Evolutionary conservation across 2,113 vertebrate species (phyloP).

Genomic region (Dryoscopus gambensis): DNA sequence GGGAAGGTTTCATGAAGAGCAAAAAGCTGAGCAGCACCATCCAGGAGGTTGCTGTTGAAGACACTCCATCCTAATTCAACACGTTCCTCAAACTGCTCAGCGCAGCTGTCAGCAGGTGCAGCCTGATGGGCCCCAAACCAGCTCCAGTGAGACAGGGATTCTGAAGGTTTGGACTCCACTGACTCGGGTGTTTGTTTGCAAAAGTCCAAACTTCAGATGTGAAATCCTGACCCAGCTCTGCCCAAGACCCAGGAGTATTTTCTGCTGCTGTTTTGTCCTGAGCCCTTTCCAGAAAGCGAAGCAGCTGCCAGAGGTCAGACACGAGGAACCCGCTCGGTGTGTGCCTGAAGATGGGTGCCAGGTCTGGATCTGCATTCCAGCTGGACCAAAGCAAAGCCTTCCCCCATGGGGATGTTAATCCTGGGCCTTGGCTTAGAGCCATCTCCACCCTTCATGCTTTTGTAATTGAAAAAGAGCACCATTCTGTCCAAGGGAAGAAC

Average conservation of each 20-base stretch:
- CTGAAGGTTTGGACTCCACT: not conserved
- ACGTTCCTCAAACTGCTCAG: not conserved
- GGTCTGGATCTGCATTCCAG: not conserved
- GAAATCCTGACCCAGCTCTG: not conserved
- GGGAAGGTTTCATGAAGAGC: not conserved
- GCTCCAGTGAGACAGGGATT: not conserved
- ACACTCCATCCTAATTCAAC: not conserved
- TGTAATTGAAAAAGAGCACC: not conserved
- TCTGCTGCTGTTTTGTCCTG: not conserved
- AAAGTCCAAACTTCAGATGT: not conserved
- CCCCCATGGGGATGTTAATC: not conserved
- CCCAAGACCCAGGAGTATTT: not conserved
- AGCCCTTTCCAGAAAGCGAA: not conserved
- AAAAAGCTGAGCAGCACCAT: not conserved
- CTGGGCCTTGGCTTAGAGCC: not conserved
- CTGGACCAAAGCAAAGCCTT: not conserved
- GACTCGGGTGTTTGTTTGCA: not conserved
- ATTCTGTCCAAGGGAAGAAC: not conserved
- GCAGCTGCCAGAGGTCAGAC: conserved; percentile 21
- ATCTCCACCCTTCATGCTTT: not conserved
- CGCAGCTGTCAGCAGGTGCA: not conserved
- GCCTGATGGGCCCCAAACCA: not conserved
- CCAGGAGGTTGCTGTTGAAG: not conserved
- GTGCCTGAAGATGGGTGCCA: conserved; percentile 27
- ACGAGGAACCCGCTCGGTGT: not conserved